Conservation (phyloP, 2,888 invertebrate genomes). For the Mimumesa dahlbomi region DNA sequence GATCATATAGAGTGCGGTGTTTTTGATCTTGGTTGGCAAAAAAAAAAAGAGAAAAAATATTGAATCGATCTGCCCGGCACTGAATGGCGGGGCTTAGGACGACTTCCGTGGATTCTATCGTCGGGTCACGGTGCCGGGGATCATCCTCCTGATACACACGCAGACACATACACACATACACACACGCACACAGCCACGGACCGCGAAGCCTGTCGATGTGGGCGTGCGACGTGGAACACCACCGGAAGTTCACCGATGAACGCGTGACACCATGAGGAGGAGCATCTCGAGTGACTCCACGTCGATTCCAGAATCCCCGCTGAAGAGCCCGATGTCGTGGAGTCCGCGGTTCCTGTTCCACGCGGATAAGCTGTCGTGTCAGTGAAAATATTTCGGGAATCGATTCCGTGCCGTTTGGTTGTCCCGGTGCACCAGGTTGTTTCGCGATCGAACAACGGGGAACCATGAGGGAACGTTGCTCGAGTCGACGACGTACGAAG, state of each 20-base stretch:
- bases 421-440: too few species aligned
- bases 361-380: too few species aligned
- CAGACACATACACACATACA: too few species aligned
- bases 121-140: slow-evolving; percentile 35
- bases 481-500: too few species aligned
- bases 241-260: slow-evolving; percentile 37
- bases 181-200: slow-evolving; percentile 4
- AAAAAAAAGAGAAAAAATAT: too few species aligned
- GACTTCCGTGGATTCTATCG: slow-evolving; percentile 49
- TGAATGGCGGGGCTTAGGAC: slow-evolving; percentile 69
- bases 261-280: slow-evolving; percentile 52
- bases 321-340: background rate
- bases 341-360: background rate
- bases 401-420: too few species aligned
- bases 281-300: slow-evolving; percentile 31
- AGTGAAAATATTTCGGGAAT: too few species aligned
- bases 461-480: too few species aligned
- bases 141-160: slow-evolving; percentile 39
- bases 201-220: background rate
- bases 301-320: slow-evolving; percentile 20
- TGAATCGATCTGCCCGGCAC: slow-evolving; percentile 62
- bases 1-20: slow-evolving; percentile 20
- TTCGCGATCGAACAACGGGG: too few species aligned
- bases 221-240: slow-evolving; percentile 7
- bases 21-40: slow-evolving; percentile 64